Percentiles rank a stretch among this genome's conserved stretches.
Evolutionary conservation across 92 coral and sea anemone genomes (phyloP).

Genomic region (Hydrozoanthus gracilis): DNA sequence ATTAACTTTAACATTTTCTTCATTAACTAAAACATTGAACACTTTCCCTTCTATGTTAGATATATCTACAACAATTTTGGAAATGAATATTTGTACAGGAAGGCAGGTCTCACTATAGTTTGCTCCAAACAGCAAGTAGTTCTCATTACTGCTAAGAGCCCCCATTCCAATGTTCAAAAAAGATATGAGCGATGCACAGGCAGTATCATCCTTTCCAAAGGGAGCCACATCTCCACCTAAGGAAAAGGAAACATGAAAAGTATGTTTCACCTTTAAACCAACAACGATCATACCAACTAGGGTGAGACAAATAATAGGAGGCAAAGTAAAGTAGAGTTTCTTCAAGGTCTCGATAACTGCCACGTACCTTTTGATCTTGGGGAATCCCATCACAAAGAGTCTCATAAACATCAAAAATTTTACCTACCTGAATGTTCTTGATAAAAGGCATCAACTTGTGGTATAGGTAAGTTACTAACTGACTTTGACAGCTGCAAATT

Average conservation of each 20-base stretch:
- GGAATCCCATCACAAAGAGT: constrained; percentile 39
- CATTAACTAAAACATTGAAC: not conserved
- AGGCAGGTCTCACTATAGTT: constrained; percentile 45
- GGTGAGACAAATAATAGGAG: constrained; percentile 29
- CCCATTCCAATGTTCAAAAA: no score
- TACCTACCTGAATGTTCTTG: constrained; percentile 39
- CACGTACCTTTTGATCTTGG: constrained; percentile 47
- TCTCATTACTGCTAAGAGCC: constrained; percentile 51
- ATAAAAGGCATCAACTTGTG: no score
- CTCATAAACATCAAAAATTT: constrained; percentile 16
- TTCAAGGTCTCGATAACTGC: constrained; percentile 42
- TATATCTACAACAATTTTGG: constrained; percentile 22
- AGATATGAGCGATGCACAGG: no score
- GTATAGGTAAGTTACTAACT: no score
- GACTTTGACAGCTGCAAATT: no score
- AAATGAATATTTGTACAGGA: constrained; percentile 18
- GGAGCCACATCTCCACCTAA: constrained; percentile 55
- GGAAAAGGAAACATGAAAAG: constrained; percentile 51
- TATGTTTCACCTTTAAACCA: constrained; percentile 45
- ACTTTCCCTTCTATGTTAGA: not conserved
- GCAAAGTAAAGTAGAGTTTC: constrained; percentile 38
- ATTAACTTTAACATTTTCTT: not conserved
- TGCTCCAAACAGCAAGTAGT: constrained; percentile 51
- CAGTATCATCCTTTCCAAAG: constrained; percentile 61
- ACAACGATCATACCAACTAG: not conserved